Evolutionary conservation across 1,140 invertebrate genomes (phyloP), one percentile per base, ranked within the genome.

Genomic region (Cyphomyrmex costatus): DNA sequence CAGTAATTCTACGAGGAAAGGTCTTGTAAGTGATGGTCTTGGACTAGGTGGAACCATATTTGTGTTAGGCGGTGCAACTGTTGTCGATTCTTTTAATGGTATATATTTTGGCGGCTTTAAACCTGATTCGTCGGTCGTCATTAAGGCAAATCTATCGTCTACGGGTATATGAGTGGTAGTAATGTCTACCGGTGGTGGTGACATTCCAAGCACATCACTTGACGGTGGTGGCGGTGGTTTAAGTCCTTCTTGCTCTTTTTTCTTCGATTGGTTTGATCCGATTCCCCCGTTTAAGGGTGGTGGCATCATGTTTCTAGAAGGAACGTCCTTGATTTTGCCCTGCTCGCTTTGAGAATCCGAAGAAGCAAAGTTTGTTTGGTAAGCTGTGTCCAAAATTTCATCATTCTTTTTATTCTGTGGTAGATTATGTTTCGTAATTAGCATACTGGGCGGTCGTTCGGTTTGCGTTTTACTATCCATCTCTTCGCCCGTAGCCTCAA

Each of bases 1-100:
- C 12, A 95, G 76, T 33, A 95, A 87, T 77, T 95, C 94, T 24
- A 92, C 92, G n/a, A 95, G 88, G 88, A 94, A 95, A 21, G 94
- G 94, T 78, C 93, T 90, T 6, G 92, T 90, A 10, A 91, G 53
- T 0, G 94, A 93, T 3, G 94, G 93, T 83, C 91, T 93, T 8
- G 91, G 91, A 86, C 86, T 93, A 0, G 95, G 94, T 61, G 95
- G 94, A 0, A 94, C 91, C 94, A 95, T 95, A 21, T 85, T 94
- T 7, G 92, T 88, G 74, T 93, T 94, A 1, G 93, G 94, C 2
- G 90, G 89, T 76, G 92, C 92, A 1, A 90, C 61, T 6, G 92
- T 27, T 6, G 68, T 90, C 5, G 93, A 90, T 61, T 95, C 94
- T 71, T 94, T 92, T 16, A 93, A 33, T 10, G 94, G 93, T 82